Evolutionary conservation across 2,888 invertebrate species (phyloP), one percentile per base, ranked within the genome.

Genomic region (Taphrorychus bicolor): DNA sequence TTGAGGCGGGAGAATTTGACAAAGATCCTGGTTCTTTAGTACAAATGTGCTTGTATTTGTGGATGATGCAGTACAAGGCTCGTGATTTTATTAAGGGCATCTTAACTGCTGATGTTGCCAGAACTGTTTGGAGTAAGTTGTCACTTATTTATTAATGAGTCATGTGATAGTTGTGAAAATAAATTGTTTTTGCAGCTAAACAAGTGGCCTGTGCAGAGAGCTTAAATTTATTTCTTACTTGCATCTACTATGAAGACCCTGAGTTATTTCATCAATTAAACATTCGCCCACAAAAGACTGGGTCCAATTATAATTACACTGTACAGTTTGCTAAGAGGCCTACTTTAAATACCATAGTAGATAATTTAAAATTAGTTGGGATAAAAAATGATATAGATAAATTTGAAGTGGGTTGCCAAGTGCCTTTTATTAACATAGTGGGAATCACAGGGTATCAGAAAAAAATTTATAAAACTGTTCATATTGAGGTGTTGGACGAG

Each of bases 401-500:
- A 60, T 75, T 77, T 60, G 73, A 76, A 64, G 52, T 81, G n/a
- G 69, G 64, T 7, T 77, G 73, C 45, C 78, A 79, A 69, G 72
- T 82, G 56, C 82, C 82, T 5, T 76, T 80, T 65, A 71, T 82
- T 52, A 79, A 82, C 72, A 79, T 82, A 56, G 71, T 80, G 14
- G 83, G 82, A 19, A 79, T 82, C 24, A 78, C 77, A 40, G 82
- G 81, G 1, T 81, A 78, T 66, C 75, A 74, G 53, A 77, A 78
- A 54, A 74, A 77, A 56, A 75, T 75, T 71, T 76, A 77, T 48
- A 81, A 81, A 63, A 73, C 72, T 21, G 76, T 84, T 53, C 77
- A 82, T 72, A 75, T 85, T 49, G 84, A 85, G 75, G 73, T 84
- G n/a, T 73, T 84, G 52, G 83, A 84, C 74, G 76, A 81, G 11